phyloP scores from a whole-genome alignment of 2,888 invertebrate genomes.

The Limnephilus marmoratus region DNA sequence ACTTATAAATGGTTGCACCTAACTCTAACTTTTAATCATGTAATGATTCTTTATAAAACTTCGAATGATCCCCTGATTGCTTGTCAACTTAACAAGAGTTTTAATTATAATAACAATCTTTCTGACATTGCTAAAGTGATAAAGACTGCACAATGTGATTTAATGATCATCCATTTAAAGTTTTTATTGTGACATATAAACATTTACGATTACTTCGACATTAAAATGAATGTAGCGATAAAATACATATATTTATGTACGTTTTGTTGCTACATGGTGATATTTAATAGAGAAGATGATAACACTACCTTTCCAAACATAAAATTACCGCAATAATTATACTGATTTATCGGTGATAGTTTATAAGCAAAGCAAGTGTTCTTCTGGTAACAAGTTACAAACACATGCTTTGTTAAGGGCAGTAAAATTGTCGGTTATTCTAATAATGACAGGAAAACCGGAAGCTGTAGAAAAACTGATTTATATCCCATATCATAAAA shows the following conservation, averaged over 20 bases:
- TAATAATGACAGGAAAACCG: not conserved
- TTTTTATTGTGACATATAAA: not conserved
- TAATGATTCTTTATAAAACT: not conserved
- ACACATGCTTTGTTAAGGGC: no score
- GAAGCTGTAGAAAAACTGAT: not conserved
- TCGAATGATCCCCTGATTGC: not conserved
- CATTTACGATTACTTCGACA: not conserved
- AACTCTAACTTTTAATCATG: no score
- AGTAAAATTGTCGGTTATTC: no score
- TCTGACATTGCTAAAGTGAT: not conserved
- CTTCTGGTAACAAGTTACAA: no score
- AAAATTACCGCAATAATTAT: not conserved
- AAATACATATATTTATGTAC: not conserved
- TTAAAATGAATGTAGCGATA: not conserved
- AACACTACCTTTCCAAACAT: not conserved
- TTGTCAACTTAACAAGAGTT: not conserved
- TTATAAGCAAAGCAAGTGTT: no score
- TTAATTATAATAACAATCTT: not conserved
- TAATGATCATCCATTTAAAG: not conserved
- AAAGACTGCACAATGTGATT: not conserved
- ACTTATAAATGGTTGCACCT: no score
- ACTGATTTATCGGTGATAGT: no score
- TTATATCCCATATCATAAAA: not conserved
- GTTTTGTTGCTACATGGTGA: not conserved
- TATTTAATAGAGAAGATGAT: not conserved